Evolutionary conservation across 2,888 invertebrate species (phyloP).

Genomic region (Omphaloscelis lunosa): DNA sequence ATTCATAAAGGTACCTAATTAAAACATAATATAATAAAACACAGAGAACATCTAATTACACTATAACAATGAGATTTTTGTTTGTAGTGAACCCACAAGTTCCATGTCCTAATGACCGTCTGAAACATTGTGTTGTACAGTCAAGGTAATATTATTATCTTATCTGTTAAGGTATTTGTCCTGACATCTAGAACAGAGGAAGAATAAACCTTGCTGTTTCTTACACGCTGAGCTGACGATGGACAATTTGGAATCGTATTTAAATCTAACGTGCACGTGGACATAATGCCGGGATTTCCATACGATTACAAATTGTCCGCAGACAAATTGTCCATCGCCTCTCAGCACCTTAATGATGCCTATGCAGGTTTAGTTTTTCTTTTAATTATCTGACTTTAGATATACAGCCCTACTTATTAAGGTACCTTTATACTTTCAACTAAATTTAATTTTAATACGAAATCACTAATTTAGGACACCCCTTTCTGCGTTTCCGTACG

Average conservation of each 20-base stretch:
- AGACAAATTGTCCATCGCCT: too few species aligned
- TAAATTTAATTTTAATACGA: not conserved
- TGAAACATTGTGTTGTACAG: slow-evolving; percentile 11
- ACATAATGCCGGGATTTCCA: too few species aligned
- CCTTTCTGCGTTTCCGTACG: not conserved
- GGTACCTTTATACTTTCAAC: not conserved
- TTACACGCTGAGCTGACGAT: too few species aligned
- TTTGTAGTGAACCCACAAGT: not conserved
- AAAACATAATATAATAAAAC: not conserved
- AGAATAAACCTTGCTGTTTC: slow-evolving; percentile 2
- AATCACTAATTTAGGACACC: not conserved
- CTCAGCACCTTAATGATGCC: too few species aligned
- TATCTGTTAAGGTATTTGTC: slow-evolving; percentile 20
- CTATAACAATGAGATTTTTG: not conserved
- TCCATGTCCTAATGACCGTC: slow-evolving; percentile 19
- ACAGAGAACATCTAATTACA: not conserved
- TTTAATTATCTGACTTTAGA: not conserved
- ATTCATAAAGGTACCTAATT: not conserved
- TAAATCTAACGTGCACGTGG: too few species aligned
- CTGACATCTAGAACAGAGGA: slow-evolving; percentile 1
- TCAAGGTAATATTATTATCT: slow-evolving; percentile 17
- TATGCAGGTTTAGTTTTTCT: not conserved
- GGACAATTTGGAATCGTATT: too few species aligned
- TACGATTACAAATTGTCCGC: too few species aligned
- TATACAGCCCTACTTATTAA: too few species aligned